Evolutionary conservation across 2,888 invertebrate species (phyloP).

Genomic region (Noctua comes): DNA sequence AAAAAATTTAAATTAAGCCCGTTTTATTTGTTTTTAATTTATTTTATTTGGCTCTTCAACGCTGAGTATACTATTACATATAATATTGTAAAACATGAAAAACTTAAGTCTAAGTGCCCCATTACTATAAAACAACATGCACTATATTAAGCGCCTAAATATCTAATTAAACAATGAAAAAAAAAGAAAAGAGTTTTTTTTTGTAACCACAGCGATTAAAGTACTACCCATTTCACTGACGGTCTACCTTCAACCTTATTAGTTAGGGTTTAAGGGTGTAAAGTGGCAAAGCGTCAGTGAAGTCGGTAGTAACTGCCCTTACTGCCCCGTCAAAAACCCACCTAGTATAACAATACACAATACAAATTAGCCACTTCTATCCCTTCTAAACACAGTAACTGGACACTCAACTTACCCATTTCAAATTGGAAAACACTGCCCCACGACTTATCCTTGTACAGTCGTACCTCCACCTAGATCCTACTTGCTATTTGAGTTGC

Average conservation of each 20-base stretch:
- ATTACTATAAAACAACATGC: no score
- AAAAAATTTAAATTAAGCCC: neutral
- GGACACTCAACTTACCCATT: conserved; percentile 81
- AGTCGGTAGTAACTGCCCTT: neutral
- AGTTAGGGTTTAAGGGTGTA: no score
- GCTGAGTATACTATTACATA: no score
- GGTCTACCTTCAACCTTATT: no score
- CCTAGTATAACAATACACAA: neutral
- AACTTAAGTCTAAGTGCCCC: no score
- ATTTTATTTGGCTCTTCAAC: no score
- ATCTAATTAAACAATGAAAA: no score
- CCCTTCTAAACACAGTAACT: conserved; percentile 51
- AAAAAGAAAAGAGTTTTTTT: no score
- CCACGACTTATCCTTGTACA: conserved; percentile 82
- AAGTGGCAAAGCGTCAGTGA: no score
- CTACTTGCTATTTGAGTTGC: conserved; percentile 84
- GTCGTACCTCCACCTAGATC: conserved; percentile 77
- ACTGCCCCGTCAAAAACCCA: neutral
- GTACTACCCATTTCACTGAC: no score
- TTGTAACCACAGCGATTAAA: neutral
- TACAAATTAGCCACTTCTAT: conserved; percentile 61
- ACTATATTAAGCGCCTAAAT: no score
- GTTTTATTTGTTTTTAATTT: neutral
- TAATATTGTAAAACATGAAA: no score
- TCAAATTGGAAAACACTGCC: conserved; percentile 84